Evolutionary conservation across 2,113 vertebrate species (phyloP).

Genomic region (Corynorhinus townsendii): DNA sequence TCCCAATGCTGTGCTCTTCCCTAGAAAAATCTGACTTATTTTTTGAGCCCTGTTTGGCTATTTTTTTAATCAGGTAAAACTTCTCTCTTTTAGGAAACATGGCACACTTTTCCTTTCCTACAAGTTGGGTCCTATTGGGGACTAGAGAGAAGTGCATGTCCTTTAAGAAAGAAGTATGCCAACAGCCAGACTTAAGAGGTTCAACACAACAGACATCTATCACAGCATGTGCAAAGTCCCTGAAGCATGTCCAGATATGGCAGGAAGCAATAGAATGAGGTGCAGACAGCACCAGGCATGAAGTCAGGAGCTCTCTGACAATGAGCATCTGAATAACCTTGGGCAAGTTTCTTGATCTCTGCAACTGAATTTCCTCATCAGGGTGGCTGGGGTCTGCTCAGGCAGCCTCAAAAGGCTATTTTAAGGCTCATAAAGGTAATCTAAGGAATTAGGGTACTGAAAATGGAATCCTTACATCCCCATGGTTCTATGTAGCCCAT

Average conservation of each 20-base stretch:
- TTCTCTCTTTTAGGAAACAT: neutral
- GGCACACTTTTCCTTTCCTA: neutral
- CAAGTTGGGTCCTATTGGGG: neutral
- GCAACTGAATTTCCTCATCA: neutral
- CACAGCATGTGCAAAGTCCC: neutral
- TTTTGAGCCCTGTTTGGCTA: neutral
- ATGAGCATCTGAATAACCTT: neutral
- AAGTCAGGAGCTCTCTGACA: neutral
- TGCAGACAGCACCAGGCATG: fast-evolving
- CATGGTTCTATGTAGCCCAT: neutral
- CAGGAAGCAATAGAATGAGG: neutral
- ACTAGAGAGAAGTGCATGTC: neutral
- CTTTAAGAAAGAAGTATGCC: neutral
- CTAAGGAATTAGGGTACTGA: fast-evolving
- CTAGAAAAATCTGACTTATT: neutral
- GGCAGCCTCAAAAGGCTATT: neutral
- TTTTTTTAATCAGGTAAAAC: neutral
- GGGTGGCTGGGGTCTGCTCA: neutral
- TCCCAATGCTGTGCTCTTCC: neutral
- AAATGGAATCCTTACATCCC: neutral
- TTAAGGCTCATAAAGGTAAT: neutral
- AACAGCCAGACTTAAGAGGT: neutral
- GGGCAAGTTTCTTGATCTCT: neutral
- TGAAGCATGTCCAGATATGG: neutral
- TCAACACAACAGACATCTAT: neutral